These are phyloP conservation scores for Drosophila antonietae DNA, from an alignment of 2,888 invertebrate species.

Conservation along the genomic window DNA sequence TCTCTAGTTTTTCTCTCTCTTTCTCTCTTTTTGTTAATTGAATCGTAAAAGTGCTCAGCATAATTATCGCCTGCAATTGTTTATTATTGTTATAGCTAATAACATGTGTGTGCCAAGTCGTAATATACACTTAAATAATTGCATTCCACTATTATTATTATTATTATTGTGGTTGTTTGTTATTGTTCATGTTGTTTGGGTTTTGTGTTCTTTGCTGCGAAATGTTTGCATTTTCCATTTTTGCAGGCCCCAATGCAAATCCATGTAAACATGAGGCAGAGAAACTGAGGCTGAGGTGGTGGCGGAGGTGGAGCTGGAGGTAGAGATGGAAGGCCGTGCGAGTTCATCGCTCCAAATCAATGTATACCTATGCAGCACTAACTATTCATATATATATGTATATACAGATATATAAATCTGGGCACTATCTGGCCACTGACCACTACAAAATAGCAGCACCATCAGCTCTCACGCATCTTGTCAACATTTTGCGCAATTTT, in stretches of 20 bases:
- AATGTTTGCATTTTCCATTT: constrained; percentile 56
- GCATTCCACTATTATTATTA: constrained; percentile 47
- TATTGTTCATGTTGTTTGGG: constrained; percentile 21
- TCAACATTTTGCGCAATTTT: constrained; percentile 54
- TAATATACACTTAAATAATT: constrained; percentile 65
- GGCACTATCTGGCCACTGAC: constrained; percentile 26
- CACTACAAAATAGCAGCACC: constrained; percentile 16
- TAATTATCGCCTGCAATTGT: constrained; percentile 53
- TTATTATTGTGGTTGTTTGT: background rate
- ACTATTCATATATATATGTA: constrained; percentile 12
- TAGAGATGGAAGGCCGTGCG: constrained; percentile 44
- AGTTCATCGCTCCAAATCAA: constrained; percentile 84
- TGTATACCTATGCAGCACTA: constrained; percentile 57
- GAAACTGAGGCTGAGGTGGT: constrained; percentile 6
- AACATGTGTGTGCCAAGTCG: constrained; percentile 32
- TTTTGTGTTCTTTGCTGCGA: constrained; percentile 17
- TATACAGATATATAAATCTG: background rate
- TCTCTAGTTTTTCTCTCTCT: background rate
- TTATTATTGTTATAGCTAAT: constrained; percentile 45
- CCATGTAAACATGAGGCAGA: constrained; percentile 53
- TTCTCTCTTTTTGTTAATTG: constrained; percentile 43
- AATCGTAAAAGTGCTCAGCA: constrained; percentile 67
- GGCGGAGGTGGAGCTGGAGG: constrained; percentile 13
- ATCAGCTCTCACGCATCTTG: constrained; percentile 49
- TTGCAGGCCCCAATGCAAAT: constrained; percentile 45